Conservation (phyloP, 2,113 vertebrate genomes). For the Ceyx melanurus region DNA sequence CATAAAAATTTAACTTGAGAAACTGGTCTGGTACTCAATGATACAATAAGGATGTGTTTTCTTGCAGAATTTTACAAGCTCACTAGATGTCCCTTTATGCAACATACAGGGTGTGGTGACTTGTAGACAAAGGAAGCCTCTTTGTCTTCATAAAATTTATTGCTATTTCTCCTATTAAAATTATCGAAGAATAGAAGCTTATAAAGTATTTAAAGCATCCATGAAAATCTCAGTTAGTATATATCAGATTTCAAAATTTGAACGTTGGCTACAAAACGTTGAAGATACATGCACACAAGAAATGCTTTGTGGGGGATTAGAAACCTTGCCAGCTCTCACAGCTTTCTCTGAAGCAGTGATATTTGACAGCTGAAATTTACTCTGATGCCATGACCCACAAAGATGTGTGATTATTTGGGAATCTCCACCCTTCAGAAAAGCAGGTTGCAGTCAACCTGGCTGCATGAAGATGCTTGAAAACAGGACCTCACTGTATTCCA, state of each 20-base stretch:
- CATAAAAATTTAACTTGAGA: not conserved
- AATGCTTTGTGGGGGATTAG: not conserved
- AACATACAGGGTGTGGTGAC: not conserved
- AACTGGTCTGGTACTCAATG: not conserved
- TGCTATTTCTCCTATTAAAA: not conserved
- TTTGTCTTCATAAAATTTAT: not conserved
- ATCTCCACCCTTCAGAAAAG: not conserved
- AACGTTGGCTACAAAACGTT: not conserved
- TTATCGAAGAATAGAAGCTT: not conserved
- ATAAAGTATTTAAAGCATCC: not conserved
- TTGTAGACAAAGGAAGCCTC: conserved; percentile 9
- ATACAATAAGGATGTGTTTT: not conserved
- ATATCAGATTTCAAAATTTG: not conserved
- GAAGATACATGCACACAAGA: not conserved
- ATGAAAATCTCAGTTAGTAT: not conserved
- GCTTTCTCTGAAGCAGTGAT: not conserved
- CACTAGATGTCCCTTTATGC: not conserved
- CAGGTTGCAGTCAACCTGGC: not conserved
- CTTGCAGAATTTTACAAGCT: not conserved
- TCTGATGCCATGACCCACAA: not conserved
- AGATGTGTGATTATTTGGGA: not conserved
- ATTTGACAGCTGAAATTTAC: not conserved
- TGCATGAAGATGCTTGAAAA: not conserved
- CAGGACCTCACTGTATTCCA: fast-evolving
- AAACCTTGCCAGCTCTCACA: not conserved